A percentile compares a stretch with the other conserved stretches of the same genome.
Conservation (phyloP, 2,888 invertebrate species). For the Lithosia quadra region DNA sequence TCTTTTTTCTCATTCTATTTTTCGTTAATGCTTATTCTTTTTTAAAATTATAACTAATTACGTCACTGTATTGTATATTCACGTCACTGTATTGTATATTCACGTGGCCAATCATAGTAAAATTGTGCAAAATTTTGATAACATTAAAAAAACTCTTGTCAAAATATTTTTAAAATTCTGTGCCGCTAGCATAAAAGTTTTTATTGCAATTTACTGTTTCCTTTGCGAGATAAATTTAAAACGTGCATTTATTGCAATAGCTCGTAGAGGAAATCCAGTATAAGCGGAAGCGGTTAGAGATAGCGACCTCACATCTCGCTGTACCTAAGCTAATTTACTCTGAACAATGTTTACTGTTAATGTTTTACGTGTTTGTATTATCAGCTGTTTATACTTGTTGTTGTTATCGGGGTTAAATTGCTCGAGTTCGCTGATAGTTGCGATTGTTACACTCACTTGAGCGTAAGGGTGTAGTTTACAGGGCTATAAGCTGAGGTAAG, state of each 20-base stretch:
- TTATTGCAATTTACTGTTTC: constrained; percentile 17
- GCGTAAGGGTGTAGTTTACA: background rate
- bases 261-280: constrained; percentile 53
- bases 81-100: too few species aligned
- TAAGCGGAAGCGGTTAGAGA: constrained; percentile 53
- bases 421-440: constrained; percentile 26
- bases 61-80: too few species aligned
- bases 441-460: constrained; percentile 10
- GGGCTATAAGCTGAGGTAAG: background rate
- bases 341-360: constrained; percentile 37
- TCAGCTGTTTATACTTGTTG: constrained; percentile 32
- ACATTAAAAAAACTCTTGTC: too few species aligned
- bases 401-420: constrained; percentile 27
- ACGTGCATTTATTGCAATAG: constrained; percentile 28
- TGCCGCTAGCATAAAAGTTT: background rate
- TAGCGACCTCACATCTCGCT: constrained; percentile 42
- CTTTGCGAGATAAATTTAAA: constrained; percentile 27
- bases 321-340: constrained; percentile 44
- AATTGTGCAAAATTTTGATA: too few species aligned
- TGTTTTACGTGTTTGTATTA: constrained; percentile 24
- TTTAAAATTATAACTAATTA: too few species aligned
- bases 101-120: too few species aligned
- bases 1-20: too few species aligned
- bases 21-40: too few species aligned
- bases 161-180: too few species aligned